These are phyloP conservation scores for Ennomos quercinarius DNA, from an alignment of 2,888 invertebrate genomes.

Conservation along the genomic window DNA sequence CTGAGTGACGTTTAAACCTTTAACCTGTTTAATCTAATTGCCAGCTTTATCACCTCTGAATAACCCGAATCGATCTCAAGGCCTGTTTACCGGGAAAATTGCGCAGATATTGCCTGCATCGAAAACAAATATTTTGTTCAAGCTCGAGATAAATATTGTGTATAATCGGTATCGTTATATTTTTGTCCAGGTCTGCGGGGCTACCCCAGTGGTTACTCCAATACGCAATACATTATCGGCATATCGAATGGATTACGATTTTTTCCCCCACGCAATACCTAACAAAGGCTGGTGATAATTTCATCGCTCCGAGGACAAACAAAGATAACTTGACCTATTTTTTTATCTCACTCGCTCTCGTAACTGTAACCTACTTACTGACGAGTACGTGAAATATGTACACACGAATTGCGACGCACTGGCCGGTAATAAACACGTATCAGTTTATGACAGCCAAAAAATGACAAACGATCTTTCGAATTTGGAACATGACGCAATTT, in stretches of 20 bases:
- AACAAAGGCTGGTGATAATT: conserved; percentile 71
- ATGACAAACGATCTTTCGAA: conserved; percentile 48
- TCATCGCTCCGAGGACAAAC: conserved; percentile 80
- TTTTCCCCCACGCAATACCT: conserved; percentile 71
- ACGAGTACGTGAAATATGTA: conserved; percentile 62
- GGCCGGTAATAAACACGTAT: conserved; percentile 52
- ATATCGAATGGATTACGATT: conserved; percentile 59
- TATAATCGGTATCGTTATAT: neutral
- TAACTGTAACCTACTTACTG: conserved; percentile 78
- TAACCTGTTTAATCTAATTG: conserved; percentile 18
- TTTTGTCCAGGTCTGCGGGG: conserved; percentile 26
- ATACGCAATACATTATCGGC: conserved; percentile 19
- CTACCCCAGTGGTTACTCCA: conserved; percentile 44
- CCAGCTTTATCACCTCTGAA: conserved; percentile 13
- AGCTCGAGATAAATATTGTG: conserved; percentile 14
- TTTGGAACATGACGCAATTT: conserved; percentile 52
- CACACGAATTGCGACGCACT: conserved; percentile 60
- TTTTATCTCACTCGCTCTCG: conserved; percentile 78
- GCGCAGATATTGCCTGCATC: conserved; percentile 18
- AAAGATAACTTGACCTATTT: conserved; percentile 85
- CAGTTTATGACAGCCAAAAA: conserved; percentile 53
- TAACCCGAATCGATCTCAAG: conserved; percentile 5
- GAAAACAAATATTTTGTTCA: conserved; percentile 28
- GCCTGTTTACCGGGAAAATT: conserved; percentile 23
- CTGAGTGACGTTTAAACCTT: neutral